Evolutionary conservation across 1,140 invertebrate genomes (phyloP), one percentile per base, ranked within the genome.

Genomic region (Heliconius hewitsoni): DNA sequence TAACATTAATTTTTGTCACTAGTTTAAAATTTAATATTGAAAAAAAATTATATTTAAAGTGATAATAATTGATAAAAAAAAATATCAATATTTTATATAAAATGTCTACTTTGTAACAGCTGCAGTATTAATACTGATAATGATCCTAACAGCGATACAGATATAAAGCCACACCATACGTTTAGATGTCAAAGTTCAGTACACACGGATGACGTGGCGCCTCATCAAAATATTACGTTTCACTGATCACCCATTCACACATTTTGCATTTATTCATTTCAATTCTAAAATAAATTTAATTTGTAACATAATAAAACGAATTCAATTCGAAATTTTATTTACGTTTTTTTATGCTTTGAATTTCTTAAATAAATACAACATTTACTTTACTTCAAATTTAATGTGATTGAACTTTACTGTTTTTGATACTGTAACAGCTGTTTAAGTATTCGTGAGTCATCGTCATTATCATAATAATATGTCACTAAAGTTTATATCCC

Each of bases 181-280:
- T 66, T 66, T 66, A 13, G 23, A 66, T 66, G 60, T 66, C 23
- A 66, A 13, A 66, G 23, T 27, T 66, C 60, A 30, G 9, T 27
- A 30, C 60, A 11, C 60, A 27, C 23, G 60, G n/a, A 66, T 60
- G 8, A 60, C 23, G 27, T 27, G 57, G 42, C 42, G 55, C n/a
- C 55, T 60, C 55, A 60, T 60, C 55, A 60, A 60, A 60, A 27
- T 27, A 60, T 60, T 60, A 60, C 55, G 55, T 60, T 60, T 60
- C 55, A 60, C n/a, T 23, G 19, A 23, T 23, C 55, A n/a, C n/a
- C 11, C 42, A 46, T 46, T 8, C 57, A 23, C 27, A 19, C 52
- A 55, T 55, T 19, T 60, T n/a, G 8, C 55, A 60, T 60, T 34
- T n/a, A 60, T 9, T 34, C 34, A 34, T 27, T 60, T n/a, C 3